Evolutionary conservation across 2,113 vertebrate species (phyloP).

Genomic region (Gopherus evgoodei): DNA sequence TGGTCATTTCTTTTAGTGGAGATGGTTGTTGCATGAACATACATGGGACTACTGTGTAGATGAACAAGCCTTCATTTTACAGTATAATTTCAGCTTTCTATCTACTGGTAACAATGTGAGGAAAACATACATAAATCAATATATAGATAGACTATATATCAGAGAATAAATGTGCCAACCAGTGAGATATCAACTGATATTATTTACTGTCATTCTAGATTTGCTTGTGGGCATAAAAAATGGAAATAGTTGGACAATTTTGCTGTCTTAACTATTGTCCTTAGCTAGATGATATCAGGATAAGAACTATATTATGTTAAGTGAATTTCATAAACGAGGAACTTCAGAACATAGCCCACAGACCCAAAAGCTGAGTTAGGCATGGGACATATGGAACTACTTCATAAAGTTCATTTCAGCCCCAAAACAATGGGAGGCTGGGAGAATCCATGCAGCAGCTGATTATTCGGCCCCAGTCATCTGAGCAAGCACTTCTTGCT

Average conservation of each 20-base stretch:
- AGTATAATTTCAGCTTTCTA: background rate
- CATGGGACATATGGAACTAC: rapidly evolving
- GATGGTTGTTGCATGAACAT: background rate
- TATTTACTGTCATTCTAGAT: background rate
- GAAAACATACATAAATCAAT: slow-evolving; percentile 23
- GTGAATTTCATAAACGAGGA: background rate
- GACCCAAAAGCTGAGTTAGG: background rate
- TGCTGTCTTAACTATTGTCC: background rate
- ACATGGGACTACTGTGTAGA: background rate
- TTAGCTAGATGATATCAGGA: background rate
- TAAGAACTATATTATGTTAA: background rate
- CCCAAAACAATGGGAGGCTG: background rate
- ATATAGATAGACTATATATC: background rate
- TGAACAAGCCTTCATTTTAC: slow-evolving; percentile 4
- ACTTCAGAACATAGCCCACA: background rate
- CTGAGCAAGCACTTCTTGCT: background rate
- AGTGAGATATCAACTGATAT: background rate
- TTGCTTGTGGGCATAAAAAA: background rate
- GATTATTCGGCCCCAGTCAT: background rate
- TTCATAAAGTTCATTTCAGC: background rate
- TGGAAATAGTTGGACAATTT: background rate
- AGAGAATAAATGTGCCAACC: background rate
- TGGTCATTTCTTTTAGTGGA: background rate
- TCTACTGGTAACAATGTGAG: background rate
- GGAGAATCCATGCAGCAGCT: background rate